These are phyloP conservation scores for Luscinia megarhynchos DNA, from an alignment of 2,797 vertebrate species.

Conservation along the genomic window DNA sequence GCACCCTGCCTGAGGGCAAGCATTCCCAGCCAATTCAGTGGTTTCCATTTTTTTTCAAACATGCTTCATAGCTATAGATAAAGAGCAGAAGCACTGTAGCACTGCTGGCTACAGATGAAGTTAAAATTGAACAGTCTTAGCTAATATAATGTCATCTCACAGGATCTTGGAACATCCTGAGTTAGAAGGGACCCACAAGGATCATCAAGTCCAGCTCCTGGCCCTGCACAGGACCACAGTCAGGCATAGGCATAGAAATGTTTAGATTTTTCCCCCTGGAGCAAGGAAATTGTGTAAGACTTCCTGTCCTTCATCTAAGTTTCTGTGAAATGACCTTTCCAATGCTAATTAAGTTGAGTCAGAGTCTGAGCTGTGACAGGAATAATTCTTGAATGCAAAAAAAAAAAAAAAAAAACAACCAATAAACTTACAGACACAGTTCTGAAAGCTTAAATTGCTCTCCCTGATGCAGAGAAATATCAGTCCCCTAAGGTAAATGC, in stretches of 20 bases:
- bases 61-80: neutral
- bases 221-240: neutral
- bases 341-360: constrained; percentile 4
- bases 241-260: neutral
- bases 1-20: neutral
- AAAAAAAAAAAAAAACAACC: neutral
- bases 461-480: neutral
- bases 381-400: neutral
- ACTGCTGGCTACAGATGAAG: neutral
- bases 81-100: neutral
- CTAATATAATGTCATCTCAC: neutral
- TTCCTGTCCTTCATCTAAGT: neutral
- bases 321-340: neutral
- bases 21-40: neutral
- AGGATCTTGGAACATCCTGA: neutral
- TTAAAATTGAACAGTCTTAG: neutral
- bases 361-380: neutral
- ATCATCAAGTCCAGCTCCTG: neutral
- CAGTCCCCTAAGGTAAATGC: neutral
- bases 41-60: neutral
- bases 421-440: neutral
- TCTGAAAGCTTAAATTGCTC: neutral
- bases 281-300: neutral
- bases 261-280: neutral
- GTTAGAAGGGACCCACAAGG: neutral